phyloP scores from a whole-genome alignment of 2,113 vertebrate species.

The Varanus salvator region DNA sequence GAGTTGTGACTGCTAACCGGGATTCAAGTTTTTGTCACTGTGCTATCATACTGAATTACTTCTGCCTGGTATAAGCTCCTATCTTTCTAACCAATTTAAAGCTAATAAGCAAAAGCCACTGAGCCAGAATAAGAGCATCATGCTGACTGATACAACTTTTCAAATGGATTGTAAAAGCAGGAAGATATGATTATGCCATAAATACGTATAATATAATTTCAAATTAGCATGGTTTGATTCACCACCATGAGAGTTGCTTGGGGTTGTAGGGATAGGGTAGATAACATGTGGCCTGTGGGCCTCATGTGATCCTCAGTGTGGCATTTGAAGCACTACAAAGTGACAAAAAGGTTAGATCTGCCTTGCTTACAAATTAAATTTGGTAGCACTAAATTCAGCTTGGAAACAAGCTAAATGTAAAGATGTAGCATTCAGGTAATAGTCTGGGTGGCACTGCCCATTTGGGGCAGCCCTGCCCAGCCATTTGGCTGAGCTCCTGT shows the following conservation, averaged over 20 bases:
- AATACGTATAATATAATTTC: constrained; percentile 68
- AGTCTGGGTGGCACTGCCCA: no score
- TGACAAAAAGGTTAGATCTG: no score
- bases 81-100: constrained; percentile 45
- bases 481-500: no score
- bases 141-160: constrained; percentile 66
- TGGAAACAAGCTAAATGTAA: no score
- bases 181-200: constrained; percentile 61
- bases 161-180: constrained; percentile 71
- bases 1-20: constrained; percentile 18
- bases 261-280: background rate
- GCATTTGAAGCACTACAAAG: no score
- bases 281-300: no score
- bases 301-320: no score
- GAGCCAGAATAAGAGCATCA: constrained; percentile 65
- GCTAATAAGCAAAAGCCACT: constrained; percentile 26
- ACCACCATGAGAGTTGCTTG: constrained; percentile 39
- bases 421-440: no score
- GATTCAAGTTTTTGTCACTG: constrained; percentile 48
- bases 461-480: no score
- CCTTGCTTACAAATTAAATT: no score
- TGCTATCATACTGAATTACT: constrained; percentile 46
- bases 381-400: no score
- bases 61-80: constrained; percentile 42
- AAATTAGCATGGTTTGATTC: constrained; percentile 70